Base-by-base conservation (phyloP, 1,140 invertebrate species). In the Drosophila biarmipes region DNA sequence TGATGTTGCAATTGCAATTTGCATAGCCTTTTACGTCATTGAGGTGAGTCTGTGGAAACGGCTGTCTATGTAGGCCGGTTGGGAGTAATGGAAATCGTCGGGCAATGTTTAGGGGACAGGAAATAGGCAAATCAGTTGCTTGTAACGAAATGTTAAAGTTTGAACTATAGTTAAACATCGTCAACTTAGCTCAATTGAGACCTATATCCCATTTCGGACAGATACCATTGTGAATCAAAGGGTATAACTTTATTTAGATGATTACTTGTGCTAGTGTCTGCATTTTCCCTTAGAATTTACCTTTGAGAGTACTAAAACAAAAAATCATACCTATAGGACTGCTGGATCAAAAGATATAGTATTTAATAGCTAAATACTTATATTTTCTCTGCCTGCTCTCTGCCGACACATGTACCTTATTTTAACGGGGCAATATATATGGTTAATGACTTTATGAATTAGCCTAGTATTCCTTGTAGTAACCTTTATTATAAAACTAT, bases 1-100 rank as follows among this genome's bases (percentile, higher is more conserved):
- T 66, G 63, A 66, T 66, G 59, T 31, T 66, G 63, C 63, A 66
- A 64, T 66, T 66, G 43, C 59, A 66, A 66, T 66, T 66, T 66
- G 63, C 63, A 64, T 64, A 66, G 63, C 63, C 61, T 66, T 66
- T 66, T 66, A 64, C 58, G 58, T 66, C 58, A 63, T 37, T 64
- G 34, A 66, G 58, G 62, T 64, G 42, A 48, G 55, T 27, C 38
- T 59, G 31, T 66, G 42, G 17, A 58, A 62, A 62, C 64, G 58
- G 48, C 42, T 29, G 42, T 4, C 61, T 27, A 17, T 11, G 17
- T 43, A 43, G 19, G 40, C 19, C 15, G 29, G 17, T 4, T 7
- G 0, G 42, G 31, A 4, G 37, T 21, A 40, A 27, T 11, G 19
- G 21, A 38, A 34, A 15, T 34, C 42, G 15, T 34, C 42, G 29